Evolutionary conservation across 2,888 invertebrate genomes (phyloP).

Genomic region (Margaritifera margaritifera): DNA sequence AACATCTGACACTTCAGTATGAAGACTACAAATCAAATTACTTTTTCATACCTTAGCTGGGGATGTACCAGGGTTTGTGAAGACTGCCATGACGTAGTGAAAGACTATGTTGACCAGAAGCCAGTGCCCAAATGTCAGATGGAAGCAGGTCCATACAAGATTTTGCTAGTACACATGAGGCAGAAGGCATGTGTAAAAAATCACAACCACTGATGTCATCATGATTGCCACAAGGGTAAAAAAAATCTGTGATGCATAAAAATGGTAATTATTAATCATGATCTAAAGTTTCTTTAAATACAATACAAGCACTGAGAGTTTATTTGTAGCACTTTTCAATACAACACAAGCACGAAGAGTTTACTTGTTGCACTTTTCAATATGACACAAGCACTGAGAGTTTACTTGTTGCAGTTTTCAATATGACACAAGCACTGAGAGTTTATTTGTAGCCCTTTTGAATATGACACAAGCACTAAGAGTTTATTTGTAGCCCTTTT

Average conservation of each 20-base stretch:
- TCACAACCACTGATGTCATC: slow-evolving; percentile 85
- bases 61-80: slow-evolving; percentile 88
- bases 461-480: too few species aligned
- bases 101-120: slow-evolving; percentile 89
- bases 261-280: neutral
- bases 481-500: too few species aligned
- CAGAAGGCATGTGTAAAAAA: slow-evolving; percentile 91
- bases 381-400: too few species aligned
- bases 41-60: slow-evolving; percentile 78
- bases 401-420: too few species aligned
- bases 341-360: too few species aligned
- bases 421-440: too few species aligned
- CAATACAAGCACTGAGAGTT: too few species aligned
- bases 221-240: slow-evolving; percentile 86
- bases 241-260: slow-evolving; percentile 77
- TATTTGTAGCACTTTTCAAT: too few species aligned
- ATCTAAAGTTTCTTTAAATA: neutral
- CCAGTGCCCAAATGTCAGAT: slow-evolving; percentile 92
- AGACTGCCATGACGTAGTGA: slow-evolving; percentile 94
- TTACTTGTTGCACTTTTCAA: too few species aligned
- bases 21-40: too few species aligned
- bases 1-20: too few species aligned
- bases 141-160: slow-evolving; percentile 77
- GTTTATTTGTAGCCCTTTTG: too few species aligned
- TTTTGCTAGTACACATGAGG: slow-evolving; percentile 77